Evolutionary conservation across 2,113 vertebrate genomes (phyloP), one percentile per base, ranked within the genome.

Genomic region (Alethe castanea): DNA sequence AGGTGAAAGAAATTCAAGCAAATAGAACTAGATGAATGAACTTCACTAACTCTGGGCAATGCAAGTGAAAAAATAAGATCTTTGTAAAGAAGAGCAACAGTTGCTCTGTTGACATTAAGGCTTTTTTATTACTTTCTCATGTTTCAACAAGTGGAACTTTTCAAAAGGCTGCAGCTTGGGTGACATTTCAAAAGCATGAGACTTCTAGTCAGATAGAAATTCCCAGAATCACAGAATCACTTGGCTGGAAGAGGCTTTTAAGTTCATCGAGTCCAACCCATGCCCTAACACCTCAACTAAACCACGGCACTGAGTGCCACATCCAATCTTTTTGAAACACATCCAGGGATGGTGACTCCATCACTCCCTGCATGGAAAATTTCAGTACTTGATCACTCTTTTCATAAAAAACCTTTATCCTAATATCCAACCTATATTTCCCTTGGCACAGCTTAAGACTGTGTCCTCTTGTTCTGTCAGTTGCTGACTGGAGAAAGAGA

Each of bases 351-450:
- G 7, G 48, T 40, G 36, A 53, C 8, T 71, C 50, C 16, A 54
- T 6, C 20, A 26, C 17, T 42, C 5, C 4, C 22, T 2, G 1
- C 12, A 16, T 5, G 18, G 16, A n/a, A 7, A 5, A 25, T 25
- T 70, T 22, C 36, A 33, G 15, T 18, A 33, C 4, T 71, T 53
- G 13, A 53, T 33, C 36, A 24, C 19, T 53, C 52, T 19, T 53
- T 71, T 16, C 2, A 3, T 42, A 13, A 26, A 19, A 54, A 9
- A 7, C 12, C 12, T 8, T 54, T 25, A 33, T 42, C 29, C 6
- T 42, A 14, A 24, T 18, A 40, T 71, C 15, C 8, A 53, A 13
- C 6, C 48, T 53, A 10, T 14, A 53, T 71, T 53, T 53, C 36
- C 28, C 15, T 31, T 71, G 15, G 15, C 1, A 2, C 36, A 71